These are phyloP conservation scores for Magallana ariakensis DNA, from an alignment of 1,140 invertebrate genomes.

Conservation along the genomic window DNA sequence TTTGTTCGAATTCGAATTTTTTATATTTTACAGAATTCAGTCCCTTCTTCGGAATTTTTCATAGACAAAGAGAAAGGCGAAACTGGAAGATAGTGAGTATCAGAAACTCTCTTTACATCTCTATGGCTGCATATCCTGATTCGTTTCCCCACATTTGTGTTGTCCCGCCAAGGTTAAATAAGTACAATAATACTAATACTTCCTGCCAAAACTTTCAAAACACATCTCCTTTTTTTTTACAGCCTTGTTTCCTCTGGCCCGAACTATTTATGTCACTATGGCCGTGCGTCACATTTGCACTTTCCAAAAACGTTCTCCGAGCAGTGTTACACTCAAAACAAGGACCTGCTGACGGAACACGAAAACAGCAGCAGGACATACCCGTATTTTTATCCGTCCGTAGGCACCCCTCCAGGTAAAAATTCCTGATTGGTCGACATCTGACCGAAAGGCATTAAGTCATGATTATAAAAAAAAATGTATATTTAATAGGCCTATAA, in stretches of 20 bases:
- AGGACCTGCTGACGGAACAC: neutral
- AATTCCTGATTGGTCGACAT: neutral
- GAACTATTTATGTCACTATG: neutral
- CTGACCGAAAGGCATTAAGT: neutral
- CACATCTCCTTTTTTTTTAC: neutral
- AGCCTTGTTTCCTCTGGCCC: neutral
- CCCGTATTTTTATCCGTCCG: neutral
- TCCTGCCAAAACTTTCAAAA: too few relatives aligned
- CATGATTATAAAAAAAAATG: too few relatives aligned
- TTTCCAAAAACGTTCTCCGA: neutral
- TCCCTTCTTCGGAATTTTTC: neutral
- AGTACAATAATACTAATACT: too few relatives aligned
- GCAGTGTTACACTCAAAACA: neutral
- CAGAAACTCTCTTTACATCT: too few relatives aligned
- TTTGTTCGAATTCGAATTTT: neutral
- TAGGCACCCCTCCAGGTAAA: neutral
- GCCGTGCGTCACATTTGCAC: neutral
- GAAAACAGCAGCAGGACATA: neutral
- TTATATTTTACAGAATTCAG: neutral
- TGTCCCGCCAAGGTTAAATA: too few relatives aligned
- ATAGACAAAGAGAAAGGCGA: neutral
- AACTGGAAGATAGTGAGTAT: neutral
- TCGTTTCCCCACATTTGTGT: neutral
- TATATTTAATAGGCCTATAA: too few relatives aligned
- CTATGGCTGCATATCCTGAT: neutral